Conservation (phyloP, 2,113 vertebrate species). For the Strigops habroptila region DNA sequence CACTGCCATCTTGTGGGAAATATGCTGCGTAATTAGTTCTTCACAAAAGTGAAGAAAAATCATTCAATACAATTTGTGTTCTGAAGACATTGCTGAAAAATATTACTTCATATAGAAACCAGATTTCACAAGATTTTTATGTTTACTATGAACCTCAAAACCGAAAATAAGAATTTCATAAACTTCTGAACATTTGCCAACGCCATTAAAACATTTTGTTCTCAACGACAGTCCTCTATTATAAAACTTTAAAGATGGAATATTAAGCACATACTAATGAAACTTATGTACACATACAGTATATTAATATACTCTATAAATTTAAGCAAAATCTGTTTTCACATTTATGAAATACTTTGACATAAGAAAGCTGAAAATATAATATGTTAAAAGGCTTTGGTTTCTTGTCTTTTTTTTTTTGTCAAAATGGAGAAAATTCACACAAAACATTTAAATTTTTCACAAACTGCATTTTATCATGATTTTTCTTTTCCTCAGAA, state of each 20-base stretch:
- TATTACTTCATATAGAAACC: not conserved
- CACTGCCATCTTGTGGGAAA: slow-evolving; percentile 71
- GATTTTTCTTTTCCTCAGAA: not conserved
- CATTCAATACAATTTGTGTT: not conserved
- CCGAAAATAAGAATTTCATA: accelerated
- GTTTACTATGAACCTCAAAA: not conserved
- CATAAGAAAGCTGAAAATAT: not conserved
- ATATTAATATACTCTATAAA: not conserved
- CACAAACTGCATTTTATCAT: not conserved
- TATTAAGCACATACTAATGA: not conserved
- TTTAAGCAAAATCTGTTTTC: not conserved
- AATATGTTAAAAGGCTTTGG: not conserved
- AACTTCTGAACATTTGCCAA: not conserved
- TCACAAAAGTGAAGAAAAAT: not conserved
- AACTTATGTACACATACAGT: not conserved
- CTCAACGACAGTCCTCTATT: not conserved
- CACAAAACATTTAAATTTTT: not conserved
- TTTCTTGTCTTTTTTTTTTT: not conserved
- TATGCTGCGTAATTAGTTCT: accelerated
- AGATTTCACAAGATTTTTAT: not conserved
- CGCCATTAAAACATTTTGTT: not conserved
- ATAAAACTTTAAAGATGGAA: not conserved
- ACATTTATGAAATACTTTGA: not conserved
- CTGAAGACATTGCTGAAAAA: not conserved
- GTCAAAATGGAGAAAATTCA: not conserved